Percentiles rank a stretch among this genome's conserved stretches.
These are phyloP conservation scores for Saiga tatarica DNA, from an alignment of 2,113 vertebrate genomes.

Conservation along the genomic window DNA sequence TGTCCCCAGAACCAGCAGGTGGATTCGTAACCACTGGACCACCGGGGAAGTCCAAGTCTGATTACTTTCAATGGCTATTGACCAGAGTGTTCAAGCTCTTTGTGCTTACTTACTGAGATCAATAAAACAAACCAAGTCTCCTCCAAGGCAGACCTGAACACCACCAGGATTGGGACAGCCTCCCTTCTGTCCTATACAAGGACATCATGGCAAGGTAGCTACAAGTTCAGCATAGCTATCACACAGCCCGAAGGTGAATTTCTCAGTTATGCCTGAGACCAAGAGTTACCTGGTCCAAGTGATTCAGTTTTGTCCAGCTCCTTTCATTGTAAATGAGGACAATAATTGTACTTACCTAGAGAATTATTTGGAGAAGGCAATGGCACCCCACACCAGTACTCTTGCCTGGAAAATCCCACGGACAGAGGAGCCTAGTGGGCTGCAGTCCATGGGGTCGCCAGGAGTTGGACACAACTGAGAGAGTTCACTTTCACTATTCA, in stretches of 20 bases:
- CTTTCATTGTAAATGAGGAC: not conserved
- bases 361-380: not conserved
- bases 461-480: too few species aligned
- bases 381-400: too few species aligned
- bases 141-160: conserved; percentile 30
- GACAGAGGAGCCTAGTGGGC: too few species aligned
- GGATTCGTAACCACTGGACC: not conserved
- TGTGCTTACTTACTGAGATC: conserved; percentile 48
- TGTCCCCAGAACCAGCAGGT: not conserved
- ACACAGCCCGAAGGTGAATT: too few species aligned
- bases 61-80: conserved; percentile 45
- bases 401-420: too few species aligned
- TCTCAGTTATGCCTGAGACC: not conserved
- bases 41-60: not conserved
- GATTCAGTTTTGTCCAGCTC: not conserved
- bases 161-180: not conserved
- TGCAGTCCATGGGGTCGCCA: too few species aligned
- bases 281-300: not conserved
- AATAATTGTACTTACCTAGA: not conserved
- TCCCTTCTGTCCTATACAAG: not conserved
- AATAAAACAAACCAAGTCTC: conserved; percentile 60
- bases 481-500: too few species aligned
- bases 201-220: not conserved
- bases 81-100: conserved; percentile 56
- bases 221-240: not conserved